phyloP scores from a whole-genome alignment of 1,140 invertebrate species.

The Hylyphantes graminicola region DNA sequence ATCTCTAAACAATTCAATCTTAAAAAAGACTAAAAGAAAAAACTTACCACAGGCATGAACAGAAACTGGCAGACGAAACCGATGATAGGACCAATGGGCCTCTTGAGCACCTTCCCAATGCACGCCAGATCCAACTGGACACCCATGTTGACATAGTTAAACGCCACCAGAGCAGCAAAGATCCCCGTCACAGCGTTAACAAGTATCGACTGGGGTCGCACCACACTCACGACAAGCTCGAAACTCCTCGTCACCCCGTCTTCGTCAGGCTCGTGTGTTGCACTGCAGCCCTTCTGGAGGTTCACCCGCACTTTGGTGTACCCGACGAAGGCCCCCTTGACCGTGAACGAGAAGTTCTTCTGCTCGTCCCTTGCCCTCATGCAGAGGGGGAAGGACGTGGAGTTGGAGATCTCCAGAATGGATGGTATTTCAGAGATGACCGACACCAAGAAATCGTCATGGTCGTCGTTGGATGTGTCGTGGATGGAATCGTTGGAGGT shows the following conservation, averaged over 20 bases:
- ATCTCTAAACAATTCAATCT: too few species aligned
- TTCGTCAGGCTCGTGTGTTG: background rate
- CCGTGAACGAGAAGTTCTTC: constrained; percentile 70
- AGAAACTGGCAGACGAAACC: constrained; percentile 86
- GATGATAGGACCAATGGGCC: constrained; percentile 83
- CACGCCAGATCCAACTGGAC: constrained; percentile 84
- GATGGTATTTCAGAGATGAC: constrained; percentile 13
- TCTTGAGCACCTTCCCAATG: constrained; percentile 77
- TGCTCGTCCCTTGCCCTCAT: constrained; percentile 62
- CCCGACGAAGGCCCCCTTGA: constrained; percentile 76
- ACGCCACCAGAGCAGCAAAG: constrained; percentile 80
- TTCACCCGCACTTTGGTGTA: constrained; percentile 65
- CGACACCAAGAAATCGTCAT: constrained; percentile 3
- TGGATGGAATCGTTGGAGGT: background rate
- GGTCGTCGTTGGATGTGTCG: background rate
- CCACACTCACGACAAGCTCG: constrained; percentile 45
- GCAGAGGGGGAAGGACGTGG: background rate
- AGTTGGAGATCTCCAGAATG: constrained; percentile 35
- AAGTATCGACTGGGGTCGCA: constrained; percentile 13
- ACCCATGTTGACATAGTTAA: constrained; percentile 93
- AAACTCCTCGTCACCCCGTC: background rate
- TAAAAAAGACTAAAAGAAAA: background rate
- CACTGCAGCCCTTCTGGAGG: constrained; percentile 5
- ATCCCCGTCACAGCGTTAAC: constrained; percentile 78
- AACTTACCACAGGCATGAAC: constrained; percentile 86